Evolutionary conservation across 2,888 invertebrate genomes (phyloP).

Genomic region (Fragum sueziense): DNA sequence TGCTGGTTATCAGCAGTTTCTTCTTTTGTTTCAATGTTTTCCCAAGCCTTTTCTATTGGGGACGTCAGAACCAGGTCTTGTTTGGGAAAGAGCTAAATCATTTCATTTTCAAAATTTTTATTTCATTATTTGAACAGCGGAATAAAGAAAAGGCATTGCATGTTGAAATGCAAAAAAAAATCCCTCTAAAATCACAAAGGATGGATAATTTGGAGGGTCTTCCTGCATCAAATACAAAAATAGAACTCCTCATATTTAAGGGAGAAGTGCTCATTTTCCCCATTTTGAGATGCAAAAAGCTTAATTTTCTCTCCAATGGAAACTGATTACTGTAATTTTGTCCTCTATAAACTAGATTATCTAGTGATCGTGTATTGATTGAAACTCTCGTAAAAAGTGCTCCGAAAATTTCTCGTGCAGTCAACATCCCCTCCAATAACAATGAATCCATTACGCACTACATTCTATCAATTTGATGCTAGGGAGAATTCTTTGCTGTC

Average conservation of each 20-base stretch:
- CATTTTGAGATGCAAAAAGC: conserved; percentile 8
- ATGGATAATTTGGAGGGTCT: background rate
- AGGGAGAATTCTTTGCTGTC: too few species aligned
- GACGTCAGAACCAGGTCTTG: too few species aligned
- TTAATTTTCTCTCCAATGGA: conserved; percentile 16
- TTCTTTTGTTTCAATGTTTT: too few species aligned
- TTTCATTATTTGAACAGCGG: too few species aligned
- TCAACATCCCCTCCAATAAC: background rate
- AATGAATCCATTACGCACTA: background rate
- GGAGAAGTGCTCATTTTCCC: conserved; percentile 1
- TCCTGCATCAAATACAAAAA: background rate
- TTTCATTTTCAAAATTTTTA: too few species aligned
- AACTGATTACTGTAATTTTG: conserved; percentile 28
- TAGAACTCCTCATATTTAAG: background rate
- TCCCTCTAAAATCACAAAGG: background rate
- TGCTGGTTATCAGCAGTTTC: too few species aligned
- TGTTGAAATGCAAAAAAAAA: background rate
- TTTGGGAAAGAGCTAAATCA: too few species aligned
- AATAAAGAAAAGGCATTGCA: background rate
- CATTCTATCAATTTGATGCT: background rate
- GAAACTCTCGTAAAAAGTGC: conserved; percentile 16
- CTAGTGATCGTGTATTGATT: conserved; percentile 23
- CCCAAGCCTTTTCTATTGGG: too few species aligned
- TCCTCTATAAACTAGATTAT: conserved; percentile 23
- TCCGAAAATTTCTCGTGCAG: background rate